phyloP scores from a whole-genome alignment of 2,888 invertebrate species.

The Napeogenes inachia region DNA sequence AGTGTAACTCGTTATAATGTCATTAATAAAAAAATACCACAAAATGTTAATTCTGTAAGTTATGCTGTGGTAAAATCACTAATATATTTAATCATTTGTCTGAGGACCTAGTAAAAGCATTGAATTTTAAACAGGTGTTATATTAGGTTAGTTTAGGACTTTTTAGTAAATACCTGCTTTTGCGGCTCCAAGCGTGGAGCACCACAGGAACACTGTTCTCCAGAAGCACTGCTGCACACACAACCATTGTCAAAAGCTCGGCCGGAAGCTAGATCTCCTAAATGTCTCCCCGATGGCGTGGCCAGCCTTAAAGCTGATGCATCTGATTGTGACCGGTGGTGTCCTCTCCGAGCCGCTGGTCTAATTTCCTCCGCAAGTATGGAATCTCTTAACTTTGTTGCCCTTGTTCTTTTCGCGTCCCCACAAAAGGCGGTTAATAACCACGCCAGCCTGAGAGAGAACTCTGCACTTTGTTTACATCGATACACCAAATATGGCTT shows the following conservation, averaged over 20 bases:
- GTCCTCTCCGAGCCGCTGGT: slow-evolving; percentile 67
- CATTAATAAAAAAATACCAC: too few relatives aligned
- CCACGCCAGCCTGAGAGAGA: slow-evolving; percentile 97
- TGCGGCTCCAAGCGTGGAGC: slow-evolving; percentile 71
- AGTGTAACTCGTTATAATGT: too few relatives aligned
- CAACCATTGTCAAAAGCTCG: slow-evolving; percentile 98
- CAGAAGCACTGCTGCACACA: slow-evolving; percentile 94
- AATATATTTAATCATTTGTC: too few relatives aligned
- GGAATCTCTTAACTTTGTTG: slow-evolving; percentile 63
- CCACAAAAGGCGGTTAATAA: slow-evolving; percentile 95
- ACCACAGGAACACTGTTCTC: slow-evolving; percentile 82
- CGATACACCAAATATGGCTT: slow-evolving; percentile 70
- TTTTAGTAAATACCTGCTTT: slow-evolving; percentile 53
- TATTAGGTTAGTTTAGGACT: background rate
- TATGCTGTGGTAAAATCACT: background rate
- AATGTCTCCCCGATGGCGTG: slow-evolving; percentile 80
- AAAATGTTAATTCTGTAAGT: too few relatives aligned
- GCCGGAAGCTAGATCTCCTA: slow-evolving; percentile 95
- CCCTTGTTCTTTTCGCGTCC: slow-evolving; percentile 68
- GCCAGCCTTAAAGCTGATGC: slow-evolving; percentile 83
- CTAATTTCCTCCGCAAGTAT: slow-evolving; percentile 70
- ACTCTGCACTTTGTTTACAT: slow-evolving; percentile 96
- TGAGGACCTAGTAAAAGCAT: too few relatives aligned
- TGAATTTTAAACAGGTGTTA: background rate
- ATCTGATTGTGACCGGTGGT: slow-evolving; percentile 86